Evolutionary conservation across 23 tunicate species (phyloP), one percentile per base, ranked within the genome.

Genomic region (Halocynthia aurantium): DNA sequence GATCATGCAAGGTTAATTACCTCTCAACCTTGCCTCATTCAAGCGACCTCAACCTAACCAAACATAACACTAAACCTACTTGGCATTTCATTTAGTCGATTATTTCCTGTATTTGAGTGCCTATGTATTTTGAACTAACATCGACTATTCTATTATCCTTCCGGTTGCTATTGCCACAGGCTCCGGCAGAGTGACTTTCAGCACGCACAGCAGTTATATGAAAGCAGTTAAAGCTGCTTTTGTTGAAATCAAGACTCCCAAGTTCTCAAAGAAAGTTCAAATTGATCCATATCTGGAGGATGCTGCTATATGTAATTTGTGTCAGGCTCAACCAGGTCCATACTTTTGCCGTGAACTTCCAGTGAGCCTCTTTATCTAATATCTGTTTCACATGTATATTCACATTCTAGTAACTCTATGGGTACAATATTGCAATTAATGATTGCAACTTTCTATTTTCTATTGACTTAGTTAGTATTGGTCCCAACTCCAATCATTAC

Each of bases 311-410:
- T 92, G 98, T 80, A 84, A 85, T 82, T 70, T 86, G 82, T 92
- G 98, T 60, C 88, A 92, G 67, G 67, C 80, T 19, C 85, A 86
- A 69, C 85, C 91, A 53, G 98, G 98, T 9, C 92, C 88, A 9
- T 92, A 86, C 67, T 92, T 92, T 76, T 92, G 98, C 66, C 76
- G 97, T 19, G 97, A 90, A 71, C 83, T 90, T n/a, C 96, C 96
- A 75, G 96, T 89, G 77, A 61, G 84, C 76, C 0, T n/a, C 51
- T 31, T 31, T 31, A 31, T 31, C n/a, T n/a, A n/a, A n/a, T n/a
- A n/a, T n/a, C n/a, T n/a, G n/a, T n/a, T n/a, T n/a, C n/a, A n/a
- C n/a, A n/a, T n/a, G n/a, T n/a, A n/a, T n/a, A n/a, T n/a, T n/a
- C n/a, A n/a, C n/a, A n/a, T n/a, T n/a, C n/a, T n/a, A n/a, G n/a